Percentiles rank a stretch among this genome's conserved stretches.
These are phyloP conservation scores for Crocodylus rhombifer DNA, from an alignment of 2,797 vertebrate species.

Conservation along the genomic window DNA sequence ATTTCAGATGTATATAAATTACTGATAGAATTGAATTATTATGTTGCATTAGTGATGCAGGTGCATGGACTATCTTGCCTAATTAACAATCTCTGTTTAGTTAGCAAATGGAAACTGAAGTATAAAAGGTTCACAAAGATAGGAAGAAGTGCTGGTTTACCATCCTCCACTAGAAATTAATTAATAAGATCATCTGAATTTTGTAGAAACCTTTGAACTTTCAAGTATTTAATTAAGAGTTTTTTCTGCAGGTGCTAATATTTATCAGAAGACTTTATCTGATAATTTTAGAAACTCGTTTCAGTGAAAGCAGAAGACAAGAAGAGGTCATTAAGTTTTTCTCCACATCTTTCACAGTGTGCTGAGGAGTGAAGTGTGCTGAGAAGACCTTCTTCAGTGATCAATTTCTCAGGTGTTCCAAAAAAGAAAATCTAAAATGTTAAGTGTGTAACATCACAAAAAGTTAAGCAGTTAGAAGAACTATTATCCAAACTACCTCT, in stretches of 20 bases:
- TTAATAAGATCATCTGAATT: slow-evolving; percentile 56
- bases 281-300: slow-evolving; percentile 69
- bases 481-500: neutral
- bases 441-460: neutral
- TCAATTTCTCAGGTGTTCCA: neutral
- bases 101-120: slow-evolving; percentile 58
- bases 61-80: slow-evolving; percentile 51
- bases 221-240: slow-evolving; percentile 64
- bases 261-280: slow-evolving; percentile 65
- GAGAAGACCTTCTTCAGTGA: neutral
- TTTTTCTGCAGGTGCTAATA: slow-evolving; percentile 50
- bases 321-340: neutral
- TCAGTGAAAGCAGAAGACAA: slow-evolving; percentile 35
- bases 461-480: slow-evolving; percentile 1
- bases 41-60: slow-evolving; percentile 35
- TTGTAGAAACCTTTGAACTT: slow-evolving; percentile 70
- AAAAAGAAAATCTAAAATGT: neutral
- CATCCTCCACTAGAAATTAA: slow-evolving; percentile 57
- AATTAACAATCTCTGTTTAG: slow-evolving; percentile 63
- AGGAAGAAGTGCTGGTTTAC: slow-evolving; percentile 20
- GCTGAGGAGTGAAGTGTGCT: neutral
- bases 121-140: slow-evolving; percentile 47
- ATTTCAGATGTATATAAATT: slow-evolving; percentile 55
- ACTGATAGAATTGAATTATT: slow-evolving; percentile 61
- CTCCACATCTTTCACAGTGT: neutral